A percentile compares a stretch with the other conserved stretches of the same genome.
These are phyloP conservation scores for Danaus melanippus DNA, from an alignment of 1,140 invertebrate species.

Conservation along the genomic window DNA sequence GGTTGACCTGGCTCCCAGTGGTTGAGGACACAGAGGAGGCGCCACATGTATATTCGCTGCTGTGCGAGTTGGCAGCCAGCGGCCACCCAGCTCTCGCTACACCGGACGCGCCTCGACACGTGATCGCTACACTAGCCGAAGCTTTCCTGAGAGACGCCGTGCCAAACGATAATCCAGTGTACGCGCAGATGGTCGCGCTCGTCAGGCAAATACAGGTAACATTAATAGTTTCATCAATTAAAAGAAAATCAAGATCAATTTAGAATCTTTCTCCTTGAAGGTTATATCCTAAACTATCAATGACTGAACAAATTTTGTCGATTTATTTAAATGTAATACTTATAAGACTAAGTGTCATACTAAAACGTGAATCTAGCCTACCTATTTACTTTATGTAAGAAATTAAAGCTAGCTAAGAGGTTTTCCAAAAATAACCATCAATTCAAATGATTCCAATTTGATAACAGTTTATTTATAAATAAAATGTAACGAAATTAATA, in stretches of 20 bases:
- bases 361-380: too few species aligned
- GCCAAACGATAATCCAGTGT: slow-evolving; percentile 79
- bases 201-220: slow-evolving; percentile 56
- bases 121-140: slow-evolving; percentile 92
- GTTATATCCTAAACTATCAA: too few species aligned
- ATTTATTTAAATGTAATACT: too few species aligned
- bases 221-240: too few species aligned
- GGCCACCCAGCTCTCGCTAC: slow-evolving; percentile 89
- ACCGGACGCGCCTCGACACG: slow-evolving; percentile 89
- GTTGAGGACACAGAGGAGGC: slow-evolving; percentile 97
- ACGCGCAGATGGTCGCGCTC: slow-evolving; percentile 83
- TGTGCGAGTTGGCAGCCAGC: slow-evolving; percentile 95
- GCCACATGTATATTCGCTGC: slow-evolving; percentile 93
- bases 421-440: neutral
- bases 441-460: neutral
- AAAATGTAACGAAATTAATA: neutral
- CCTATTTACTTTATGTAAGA: too few species aligned
- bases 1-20: slow-evolving; percentile 95
- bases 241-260: too few species aligned
- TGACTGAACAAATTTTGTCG: too few species aligned
- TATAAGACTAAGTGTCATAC: neutral
- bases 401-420: too few species aligned
- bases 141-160: slow-evolving; percentile 88
- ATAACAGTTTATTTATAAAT: neutral
- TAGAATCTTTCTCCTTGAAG: too few species aligned